Base-by-base conservation (phyloP, 2,113 vertebrate genomes). In the Acanthisitta chloris region DNA sequence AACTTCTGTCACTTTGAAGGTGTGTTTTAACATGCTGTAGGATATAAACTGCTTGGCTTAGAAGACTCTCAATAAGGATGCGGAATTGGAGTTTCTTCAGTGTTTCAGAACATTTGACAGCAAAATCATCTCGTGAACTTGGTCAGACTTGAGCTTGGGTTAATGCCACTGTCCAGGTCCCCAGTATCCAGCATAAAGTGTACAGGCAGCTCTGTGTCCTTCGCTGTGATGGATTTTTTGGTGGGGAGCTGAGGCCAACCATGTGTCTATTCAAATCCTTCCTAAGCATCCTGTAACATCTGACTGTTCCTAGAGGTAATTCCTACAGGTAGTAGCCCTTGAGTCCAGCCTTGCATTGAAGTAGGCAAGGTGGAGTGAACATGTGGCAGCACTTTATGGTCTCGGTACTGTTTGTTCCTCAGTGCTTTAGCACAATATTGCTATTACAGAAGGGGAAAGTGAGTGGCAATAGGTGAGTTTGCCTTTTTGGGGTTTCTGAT, bases 371-470 rank as follows among this genome's bases (percentile, higher is more conserved):
- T 45, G 48, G n/a, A 33, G 12, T 11, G 10, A 13, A 26, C 3
- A 8, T 17, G 42, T 58, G 55, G 45, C 20, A 31, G 12, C 46
- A 3, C 38, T 64, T 31, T 4, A 18, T 42, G 29, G 12, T 1
- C 33, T 59, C 9, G 6, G 9, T 23, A 4, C 33, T 38, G 23
- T 28, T 49, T 73, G 20, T 67, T 62, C 23, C 40, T 90, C 40
- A 10, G 2, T 29, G 31, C 61, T 65, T 73, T 26, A n/a, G 12
- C 33, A 7, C 2, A 2, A 7, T 24, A 3, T n/a, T 38, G 1
- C 46, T 46, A 36, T 52, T 40, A 67, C 18, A 28, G 9, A 4
- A 2, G 24, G 38, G 51, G 36, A 5, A 31, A 28, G 29, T 21
- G 38, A 10, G 25, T 11, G 45, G 61, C 14, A 62, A 14, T 31